A percentile compares a stretch with the other conserved stretches of the same genome.
Conservation (phyloP, 1,140 invertebrate species). For the Aphidius gifuensis region DNA sequence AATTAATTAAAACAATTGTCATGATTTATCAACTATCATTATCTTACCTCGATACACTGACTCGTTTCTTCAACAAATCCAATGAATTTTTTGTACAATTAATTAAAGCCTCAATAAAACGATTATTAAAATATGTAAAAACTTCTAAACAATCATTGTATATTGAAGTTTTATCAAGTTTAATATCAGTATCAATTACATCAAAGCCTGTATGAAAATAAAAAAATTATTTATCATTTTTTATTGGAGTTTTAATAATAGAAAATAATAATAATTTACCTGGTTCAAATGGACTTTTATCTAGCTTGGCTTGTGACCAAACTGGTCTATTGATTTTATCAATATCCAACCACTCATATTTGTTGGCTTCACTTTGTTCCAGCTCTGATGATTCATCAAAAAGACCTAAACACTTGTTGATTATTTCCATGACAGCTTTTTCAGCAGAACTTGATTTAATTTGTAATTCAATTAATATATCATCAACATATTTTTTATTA, state of each 20-base stretch:
- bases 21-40: background rate
- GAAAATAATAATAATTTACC: constrained; percentile 40
- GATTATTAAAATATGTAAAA: constrained; percentile 71
- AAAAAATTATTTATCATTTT: constrained; percentile 7
- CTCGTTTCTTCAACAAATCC: constrained; percentile 63
- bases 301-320: constrained; percentile 57
- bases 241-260: background rate
- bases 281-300: constrained; percentile 53
- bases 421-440: constrained; percentile 65
- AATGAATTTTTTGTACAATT: constrained; percentile 68
- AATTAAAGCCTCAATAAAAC: constrained; percentile 66
- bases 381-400: constrained; percentile 58
- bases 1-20: too few species aligned
- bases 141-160: constrained; percentile 73
- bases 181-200: constrained; percentile 59
- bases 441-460: constrained; percentile 63
- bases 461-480: constrained; percentile 51
- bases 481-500: constrained; percentile 55
- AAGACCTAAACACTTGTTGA: constrained; percentile 66
- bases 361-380: constrained; percentile 40
- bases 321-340: constrained; percentile 59
- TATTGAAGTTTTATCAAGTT: constrained; percentile 59
- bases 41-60: constrained; percentile 57
- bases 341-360: constrained; percentile 65
- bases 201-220: constrained; percentile 53